A percentile compares a stretch with the other conserved stretches of the same genome.
These are phyloP conservation scores for Scomberomorus guttatus DNA, from an alignment of 2,797 vertebrate genomes.

Conservation along the genomic window DNA sequence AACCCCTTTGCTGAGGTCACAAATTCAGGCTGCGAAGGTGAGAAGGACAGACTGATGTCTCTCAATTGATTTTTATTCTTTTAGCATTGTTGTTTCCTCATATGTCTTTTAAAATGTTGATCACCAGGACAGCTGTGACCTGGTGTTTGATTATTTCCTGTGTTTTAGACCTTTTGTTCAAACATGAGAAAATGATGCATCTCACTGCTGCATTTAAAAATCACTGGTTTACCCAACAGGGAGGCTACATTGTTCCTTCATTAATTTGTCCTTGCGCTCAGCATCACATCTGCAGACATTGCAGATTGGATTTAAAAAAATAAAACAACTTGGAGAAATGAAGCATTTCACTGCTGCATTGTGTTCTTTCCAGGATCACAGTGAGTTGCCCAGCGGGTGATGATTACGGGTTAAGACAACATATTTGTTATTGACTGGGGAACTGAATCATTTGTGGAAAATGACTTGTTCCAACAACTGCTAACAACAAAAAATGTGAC, in stretches of 20 bases:
- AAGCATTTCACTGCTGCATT: not conserved
- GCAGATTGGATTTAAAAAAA: not conserved
- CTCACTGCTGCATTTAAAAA: conserved; percentile 1
- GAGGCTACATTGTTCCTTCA: not conserved
- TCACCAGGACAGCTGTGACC: not conserved
- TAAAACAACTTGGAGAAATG: not conserved
- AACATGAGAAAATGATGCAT: not conserved
- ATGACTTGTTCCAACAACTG: not conserved
- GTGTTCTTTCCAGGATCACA: not conserved
- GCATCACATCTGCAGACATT: not conserved
- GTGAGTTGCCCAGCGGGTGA: not conserved
- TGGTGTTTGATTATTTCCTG: not conserved
- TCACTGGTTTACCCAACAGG: conserved; percentile 6
- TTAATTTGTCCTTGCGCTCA: not conserved
- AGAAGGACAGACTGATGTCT: conserved; percentile 56
- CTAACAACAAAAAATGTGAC: not conserved
- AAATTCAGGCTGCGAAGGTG: conserved; percentile 93
- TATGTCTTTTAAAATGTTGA: not conserved
- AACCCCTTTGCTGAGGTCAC: conserved; percentile 98
- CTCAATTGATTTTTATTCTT: not conserved
- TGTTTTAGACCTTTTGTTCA: not conserved
- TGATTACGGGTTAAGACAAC: not conserved
- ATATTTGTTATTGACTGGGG: not conserved
- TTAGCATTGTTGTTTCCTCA: not conserved
- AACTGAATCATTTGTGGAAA: not conserved